Evolutionary conservation across 2,888 invertebrate species (phyloP).

Genomic region (Amphipoea lucens): DNA sequence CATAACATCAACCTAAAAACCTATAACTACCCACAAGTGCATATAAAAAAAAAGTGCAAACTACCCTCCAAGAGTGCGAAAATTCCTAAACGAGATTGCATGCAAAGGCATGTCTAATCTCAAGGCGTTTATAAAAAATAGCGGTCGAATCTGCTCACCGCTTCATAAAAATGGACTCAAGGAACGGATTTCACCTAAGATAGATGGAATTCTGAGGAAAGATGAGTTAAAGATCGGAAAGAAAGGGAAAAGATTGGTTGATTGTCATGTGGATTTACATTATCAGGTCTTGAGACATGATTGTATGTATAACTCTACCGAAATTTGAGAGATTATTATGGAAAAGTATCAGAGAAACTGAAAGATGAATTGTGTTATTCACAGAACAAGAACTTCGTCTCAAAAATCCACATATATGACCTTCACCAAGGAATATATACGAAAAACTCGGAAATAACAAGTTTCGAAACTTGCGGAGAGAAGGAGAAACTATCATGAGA

Average conservation of each 20-base stretch:
- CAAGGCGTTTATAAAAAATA: not conserved
- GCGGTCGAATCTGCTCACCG: not conserved
- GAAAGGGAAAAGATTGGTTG: constrained; percentile 5
- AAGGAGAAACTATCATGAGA: constrained; percentile 48
- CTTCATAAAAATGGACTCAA: constrained; percentile 30
- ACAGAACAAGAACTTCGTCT: constrained; percentile 1
- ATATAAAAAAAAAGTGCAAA: not conserved
- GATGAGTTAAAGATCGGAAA: constrained; percentile 3
- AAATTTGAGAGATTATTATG: not conserved
- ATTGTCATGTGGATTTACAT: constrained; percentile 44
- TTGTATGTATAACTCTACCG: not conserved
- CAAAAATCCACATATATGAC: constrained; percentile 24
- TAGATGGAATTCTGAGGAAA: constrained; percentile 18
- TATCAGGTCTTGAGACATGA: constrained; percentile 5
- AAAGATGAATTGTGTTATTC: not conserved
- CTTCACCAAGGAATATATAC: constrained; percentile 1
- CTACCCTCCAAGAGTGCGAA: constrained; percentile 24
- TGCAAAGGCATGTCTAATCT: not conserved
- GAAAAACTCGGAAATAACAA: not conserved
- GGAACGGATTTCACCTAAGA: constrained; percentile 41
- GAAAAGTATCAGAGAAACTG: not conserved
- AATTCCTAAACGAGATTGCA: constrained; percentile 2
- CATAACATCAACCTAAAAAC: not conserved
- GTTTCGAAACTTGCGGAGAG: not conserved
- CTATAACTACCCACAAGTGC: constrained; percentile 37